A percentile compares a stretch with the other conserved stretches of the same genome.
phyloP scores from a whole-genome alignment of 2,888 invertebrate genomes.

The Macrosiphum euphorbiae region DNA sequence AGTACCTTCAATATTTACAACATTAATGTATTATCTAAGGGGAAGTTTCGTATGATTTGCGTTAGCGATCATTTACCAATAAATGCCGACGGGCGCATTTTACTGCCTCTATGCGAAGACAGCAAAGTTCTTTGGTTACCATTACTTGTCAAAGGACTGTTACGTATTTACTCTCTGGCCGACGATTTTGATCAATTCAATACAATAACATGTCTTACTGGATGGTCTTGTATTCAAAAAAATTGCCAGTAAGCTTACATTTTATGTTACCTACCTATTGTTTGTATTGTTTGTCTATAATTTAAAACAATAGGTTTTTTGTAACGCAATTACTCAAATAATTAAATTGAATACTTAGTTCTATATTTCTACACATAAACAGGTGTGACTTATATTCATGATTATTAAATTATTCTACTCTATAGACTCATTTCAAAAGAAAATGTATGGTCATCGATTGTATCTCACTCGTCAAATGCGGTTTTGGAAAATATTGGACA shows the following conservation, averaged over 20 bases:
- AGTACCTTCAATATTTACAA: not conserved
- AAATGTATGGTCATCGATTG: conserved; percentile 35
- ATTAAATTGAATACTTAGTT: not conserved
- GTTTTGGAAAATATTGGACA: not conserved
- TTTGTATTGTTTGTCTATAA: not conserved
- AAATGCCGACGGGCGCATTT: not conserved
- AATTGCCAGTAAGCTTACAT: conserved; percentile 30
- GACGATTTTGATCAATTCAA: conserved; percentile 37
- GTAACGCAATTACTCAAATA: not conserved
- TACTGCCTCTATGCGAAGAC: conserved; percentile 54
- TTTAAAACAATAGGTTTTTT: not conserved
- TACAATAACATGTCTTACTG: conserved; percentile 51
- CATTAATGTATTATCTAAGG: not conserved
- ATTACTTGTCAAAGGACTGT: conserved; percentile 50
- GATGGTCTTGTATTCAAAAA: conserved; percentile 50
- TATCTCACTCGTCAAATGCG: conserved; percentile 13
- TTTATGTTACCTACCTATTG: not conserved
- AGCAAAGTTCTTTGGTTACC: conserved; percentile 48
- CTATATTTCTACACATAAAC: not conserved
- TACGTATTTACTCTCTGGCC: conserved; percentile 36
- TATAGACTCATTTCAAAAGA: conserved; percentile 32
- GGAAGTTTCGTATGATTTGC: conserved; percentile 58
- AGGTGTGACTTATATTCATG: not conserved
- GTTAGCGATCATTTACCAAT: conserved; percentile 58
- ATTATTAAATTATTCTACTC: not conserved